phyloP scores from a whole-genome alignment of 2,888 invertebrate genomes.

The Hetaerina titia region DNA sequence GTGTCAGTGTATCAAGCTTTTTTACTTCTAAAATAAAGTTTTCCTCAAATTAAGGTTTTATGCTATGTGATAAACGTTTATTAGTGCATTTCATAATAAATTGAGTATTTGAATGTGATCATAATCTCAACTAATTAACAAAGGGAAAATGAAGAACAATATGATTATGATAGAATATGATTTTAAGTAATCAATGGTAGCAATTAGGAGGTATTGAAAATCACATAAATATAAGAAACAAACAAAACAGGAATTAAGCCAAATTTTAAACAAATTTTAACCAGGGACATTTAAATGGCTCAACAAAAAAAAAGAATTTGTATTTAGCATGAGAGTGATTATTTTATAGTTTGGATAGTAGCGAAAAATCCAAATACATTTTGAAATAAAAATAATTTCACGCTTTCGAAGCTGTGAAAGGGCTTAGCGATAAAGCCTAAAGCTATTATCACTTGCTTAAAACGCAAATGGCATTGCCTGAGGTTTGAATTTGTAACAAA shows the following conservation, averaged over 20 bases:
- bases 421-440: neutral
- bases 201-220: too few relatives aligned
- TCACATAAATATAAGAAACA: neutral
- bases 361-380: neutral
- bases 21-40: too few relatives aligned
- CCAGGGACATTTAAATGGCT: too few relatives aligned
- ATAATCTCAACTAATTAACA: too few relatives aligned
- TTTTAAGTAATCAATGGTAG: too few relatives aligned
- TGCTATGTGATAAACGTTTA: too few relatives aligned
- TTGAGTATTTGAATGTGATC: too few relatives aligned
- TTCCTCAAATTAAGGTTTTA: too few relatives aligned
- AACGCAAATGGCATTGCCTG: neutral
- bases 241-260: neutral
- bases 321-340: neutral
- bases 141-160: too few relatives aligned
- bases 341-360: neutral
- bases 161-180: too few relatives aligned
- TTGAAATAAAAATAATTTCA: neutral
- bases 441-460: conserved; percentile 25
- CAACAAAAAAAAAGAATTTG: neutral
- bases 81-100: too few relatives aligned
- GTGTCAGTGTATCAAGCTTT: too few relatives aligned
- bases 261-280: neutral
- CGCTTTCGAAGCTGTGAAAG: conserved; percentile 24
- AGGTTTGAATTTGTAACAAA: neutral